Conservation (phyloP, 2,797 vertebrate genomes). For the Monodelphis domestica region DNA sequence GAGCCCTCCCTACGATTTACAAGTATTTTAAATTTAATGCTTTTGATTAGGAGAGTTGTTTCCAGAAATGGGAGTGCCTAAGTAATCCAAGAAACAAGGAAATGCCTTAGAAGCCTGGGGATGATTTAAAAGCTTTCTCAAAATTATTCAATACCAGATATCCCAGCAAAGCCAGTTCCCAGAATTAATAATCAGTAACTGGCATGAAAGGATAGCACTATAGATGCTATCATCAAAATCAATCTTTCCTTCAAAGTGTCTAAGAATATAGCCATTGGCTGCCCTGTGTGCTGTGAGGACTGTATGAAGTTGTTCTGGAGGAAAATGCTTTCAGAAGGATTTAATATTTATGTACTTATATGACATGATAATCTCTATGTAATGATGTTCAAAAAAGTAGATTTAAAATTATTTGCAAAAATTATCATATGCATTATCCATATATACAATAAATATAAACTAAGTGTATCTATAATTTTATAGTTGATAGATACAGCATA, state of each 20-base stretch:
- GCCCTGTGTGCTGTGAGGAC: background rate
- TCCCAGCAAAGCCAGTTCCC: constrained; percentile 67
- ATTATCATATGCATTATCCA: background rate
- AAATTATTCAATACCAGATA: constrained; percentile 66
- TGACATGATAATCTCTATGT: background rate
- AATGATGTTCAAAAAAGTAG: background rate
- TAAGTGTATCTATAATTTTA: background rate
- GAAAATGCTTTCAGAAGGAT: constrained; percentile 2
- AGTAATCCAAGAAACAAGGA: constrained; percentile 74
- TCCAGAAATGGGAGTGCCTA: constrained; percentile 70
- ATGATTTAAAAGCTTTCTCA: constrained; percentile 70
- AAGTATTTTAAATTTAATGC: constrained; percentile 71
- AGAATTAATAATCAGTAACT: constrained; percentile 64
- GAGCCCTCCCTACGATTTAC: constrained; percentile 38
- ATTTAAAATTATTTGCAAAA: background rate
- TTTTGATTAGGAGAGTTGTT: constrained; percentile 64
- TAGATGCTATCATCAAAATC: constrained; percentile 46
- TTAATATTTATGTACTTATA: constrained; percentile 17
- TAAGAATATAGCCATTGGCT: constrained; percentile 28
- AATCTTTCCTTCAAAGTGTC: constrained; percentile 34
- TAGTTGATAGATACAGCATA: background rate
- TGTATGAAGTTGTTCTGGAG: constrained; percentile 45
- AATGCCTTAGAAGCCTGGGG: constrained; percentile 59
- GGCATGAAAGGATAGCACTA: constrained; percentile 50
- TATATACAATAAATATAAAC: background rate